phyloP scores from a whole-genome alignment of 2,113 vertebrate species.

The Strigops habroptila region DNA sequence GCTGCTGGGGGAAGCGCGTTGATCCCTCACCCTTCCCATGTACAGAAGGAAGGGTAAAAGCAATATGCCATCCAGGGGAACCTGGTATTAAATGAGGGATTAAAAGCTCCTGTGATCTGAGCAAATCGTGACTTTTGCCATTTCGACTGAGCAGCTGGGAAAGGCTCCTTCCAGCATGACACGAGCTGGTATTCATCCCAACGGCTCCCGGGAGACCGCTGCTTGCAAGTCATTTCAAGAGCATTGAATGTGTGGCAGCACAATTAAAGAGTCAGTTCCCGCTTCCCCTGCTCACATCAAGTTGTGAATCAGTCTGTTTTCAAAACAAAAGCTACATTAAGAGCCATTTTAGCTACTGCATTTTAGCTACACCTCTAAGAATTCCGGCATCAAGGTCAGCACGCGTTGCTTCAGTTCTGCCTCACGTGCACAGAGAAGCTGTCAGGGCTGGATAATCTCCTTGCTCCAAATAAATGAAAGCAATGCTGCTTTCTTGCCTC shows the following conservation, averaged over 20 bases:
- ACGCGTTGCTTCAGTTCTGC: neutral
- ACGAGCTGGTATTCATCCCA: slow-evolving; percentile 11
- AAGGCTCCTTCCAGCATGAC: slow-evolving; percentile 14
- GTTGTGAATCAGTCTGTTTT: slow-evolving; percentile 43
- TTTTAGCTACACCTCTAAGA: neutral
- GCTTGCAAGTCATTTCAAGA: slow-evolving; percentile 45
- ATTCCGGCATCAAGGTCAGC: neutral
- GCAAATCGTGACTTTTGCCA: slow-evolving; percentile 21
- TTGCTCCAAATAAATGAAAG: neutral
- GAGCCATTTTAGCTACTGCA: neutral
- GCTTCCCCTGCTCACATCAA: neutral
- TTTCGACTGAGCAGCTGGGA: slow-evolving; percentile 40
- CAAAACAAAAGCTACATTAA: slow-evolving; percentile 42
- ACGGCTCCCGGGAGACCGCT: slow-evolving; percentile 12
- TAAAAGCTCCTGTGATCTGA: slow-evolving; percentile 32
- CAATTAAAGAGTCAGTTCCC: slow-evolving; percentile 28
- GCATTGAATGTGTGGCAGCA: slow-evolving; percentile 11
- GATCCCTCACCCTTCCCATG: neutral
- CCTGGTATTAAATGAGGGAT: slow-evolving; percentile 36
- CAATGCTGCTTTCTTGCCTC: neutral
- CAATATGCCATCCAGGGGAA: neutral
- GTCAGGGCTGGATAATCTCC: neutral
- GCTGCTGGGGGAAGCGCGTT: neutral
- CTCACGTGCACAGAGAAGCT: neutral
- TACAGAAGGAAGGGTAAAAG: neutral